A percentile compares a stretch with the other conserved stretches of the same genome.
Conservation (phyloP, 2,888 invertebrate species). For the Athalia circularis region DNA sequence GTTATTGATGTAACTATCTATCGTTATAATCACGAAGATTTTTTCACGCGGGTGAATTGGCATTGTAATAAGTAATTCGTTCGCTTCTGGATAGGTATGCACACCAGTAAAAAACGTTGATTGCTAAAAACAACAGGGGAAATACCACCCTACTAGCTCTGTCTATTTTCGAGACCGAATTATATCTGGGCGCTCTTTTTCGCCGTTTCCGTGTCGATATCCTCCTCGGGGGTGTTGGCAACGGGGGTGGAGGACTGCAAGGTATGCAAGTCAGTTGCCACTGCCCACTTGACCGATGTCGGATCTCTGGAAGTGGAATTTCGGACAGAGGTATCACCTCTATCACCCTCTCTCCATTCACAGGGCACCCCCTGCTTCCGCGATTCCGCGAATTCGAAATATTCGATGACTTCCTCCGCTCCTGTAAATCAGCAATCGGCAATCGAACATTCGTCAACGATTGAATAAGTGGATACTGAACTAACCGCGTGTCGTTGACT, state of each 20-base stretch:
- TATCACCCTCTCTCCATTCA: constrained; percentile 67
- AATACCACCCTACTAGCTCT: constrained; percentile 85
- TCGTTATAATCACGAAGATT: neutral
- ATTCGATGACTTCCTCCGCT: constrained; percentile 56
- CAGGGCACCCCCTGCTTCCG: constrained; percentile 56
- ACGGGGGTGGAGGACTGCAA: constrained; percentile 69
- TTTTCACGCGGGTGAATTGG: constrained; percentile 40
- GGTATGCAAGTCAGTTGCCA: constrained; percentile 69
- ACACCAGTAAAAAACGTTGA: constrained; percentile 89
- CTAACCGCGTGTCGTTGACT: constrained; percentile 31
- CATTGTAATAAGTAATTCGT: constrained; percentile 72
- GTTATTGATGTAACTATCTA: neutral
- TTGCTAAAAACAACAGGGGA: constrained; percentile 84
- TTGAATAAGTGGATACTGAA: neutral
- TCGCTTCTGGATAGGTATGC: constrained; percentile 82
- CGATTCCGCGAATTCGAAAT: constrained; percentile 52
- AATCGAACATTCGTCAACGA: neutral
- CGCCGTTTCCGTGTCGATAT: constrained; percentile 66
- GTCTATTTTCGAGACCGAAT: constrained; percentile 89
- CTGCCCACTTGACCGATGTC: constrained; percentile 52
- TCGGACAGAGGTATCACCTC: constrained; percentile 82
- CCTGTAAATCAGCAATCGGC: constrained; percentile 48
- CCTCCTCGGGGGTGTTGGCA: constrained; percentile 52
- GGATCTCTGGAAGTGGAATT: constrained; percentile 75
- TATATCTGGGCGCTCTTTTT: constrained; percentile 80